Evolutionary conservation across 92 coral and sea anemone species (phyloP), one percentile per base, ranked within the genome.

Genomic region (Bergia puertoricense): DNA sequence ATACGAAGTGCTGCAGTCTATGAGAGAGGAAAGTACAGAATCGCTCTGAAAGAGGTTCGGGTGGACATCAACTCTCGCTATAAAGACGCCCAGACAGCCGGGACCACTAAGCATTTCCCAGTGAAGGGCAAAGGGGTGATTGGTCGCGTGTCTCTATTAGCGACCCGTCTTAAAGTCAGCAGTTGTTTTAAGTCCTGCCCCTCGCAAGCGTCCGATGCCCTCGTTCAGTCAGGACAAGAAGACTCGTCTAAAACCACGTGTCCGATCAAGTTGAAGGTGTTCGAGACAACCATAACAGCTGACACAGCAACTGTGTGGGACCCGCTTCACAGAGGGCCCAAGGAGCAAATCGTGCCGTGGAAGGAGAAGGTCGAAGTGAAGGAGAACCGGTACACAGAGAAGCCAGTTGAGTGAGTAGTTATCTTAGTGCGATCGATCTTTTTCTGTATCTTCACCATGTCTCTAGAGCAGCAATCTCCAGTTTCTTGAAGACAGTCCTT

Each of bases 171-270:
- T 48, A 78, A 78, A 30, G 82, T 78, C 0, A 46, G 82, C 66
- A 78, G 66, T 20, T 78, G 82, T 2, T 78, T 78, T 42, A 78
- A 23, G 82, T 78, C 82, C 0, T 78, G 82, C 30, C 82, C 82
- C 82, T n/a, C 39, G 8, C 38, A 6, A 50, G 4, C 41, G 8
- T 46, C 16, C 16, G 66, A 78, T n/a, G 39, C 18, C 1, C 41
- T 66, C 38, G 41, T 10, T 42, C 0, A 11, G 23, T 16, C 51
- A 20, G 59, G 38, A 7, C 41, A 46, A 9, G 65, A 48, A 50
- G 41, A 78, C 59, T 46, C 66, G 22, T 11, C 30, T 8, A 50
- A 36, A 9, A 10, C 82, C 3, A 48, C 82, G 20, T 78, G 82
- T 39, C 65, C 66, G 39, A 45, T 78, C 40, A 46, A 78, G 44